Conservation (phyloP, 2,888 invertebrate species). For the Pimpla rufipes region DNA sequence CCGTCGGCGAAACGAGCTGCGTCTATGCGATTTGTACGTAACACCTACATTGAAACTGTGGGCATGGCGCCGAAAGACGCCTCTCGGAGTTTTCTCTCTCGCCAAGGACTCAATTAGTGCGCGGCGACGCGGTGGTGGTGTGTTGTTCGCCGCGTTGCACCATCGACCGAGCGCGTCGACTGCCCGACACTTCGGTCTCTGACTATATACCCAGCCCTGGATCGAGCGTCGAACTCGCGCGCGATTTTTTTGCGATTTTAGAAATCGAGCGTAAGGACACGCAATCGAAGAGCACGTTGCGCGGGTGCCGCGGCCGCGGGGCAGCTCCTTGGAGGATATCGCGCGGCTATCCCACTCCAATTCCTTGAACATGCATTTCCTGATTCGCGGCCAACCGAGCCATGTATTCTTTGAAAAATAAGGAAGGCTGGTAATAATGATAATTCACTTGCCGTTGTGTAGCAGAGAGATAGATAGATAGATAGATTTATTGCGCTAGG, state of each 20-base stretch:
- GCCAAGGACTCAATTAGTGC: conserved; percentile 78
- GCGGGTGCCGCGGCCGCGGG: conserved; percentile 1
- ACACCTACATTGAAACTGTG: conserved; percentile 1
- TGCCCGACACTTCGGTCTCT: conserved; percentile 14
- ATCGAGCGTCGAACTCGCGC: conserved; percentile 73
- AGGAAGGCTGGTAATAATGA: background rate
- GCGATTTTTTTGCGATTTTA: conserved; percentile 75
- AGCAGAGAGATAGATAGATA: no score
- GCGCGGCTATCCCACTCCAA: background rate
- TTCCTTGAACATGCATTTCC: conserved; percentile 35
- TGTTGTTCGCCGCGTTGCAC: conserved; percentile 69
- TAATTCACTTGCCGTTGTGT: background rate
- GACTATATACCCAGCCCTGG: conserved; percentile 71
- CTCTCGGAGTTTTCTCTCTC: conserved; percentile 69
- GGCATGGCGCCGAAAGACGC: conserved; percentile 38
- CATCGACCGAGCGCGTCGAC: conserved; percentile 62
- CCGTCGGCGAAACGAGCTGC: background rate
- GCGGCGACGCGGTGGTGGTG: conserved; percentile 52
- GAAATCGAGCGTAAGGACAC: conserved; percentile 83
- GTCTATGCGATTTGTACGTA: background rate
- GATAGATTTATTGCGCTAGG: no score
- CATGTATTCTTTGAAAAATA: background rate
- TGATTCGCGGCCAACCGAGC: conserved; percentile 27
- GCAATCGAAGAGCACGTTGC: conserved; percentile 46
- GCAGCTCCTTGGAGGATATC: conserved; percentile 8